These are phyloP conservation scores for Anthoscopus minutus DNA, from an alignment of 2,113 vertebrate genomes.

Conservation along the genomic window DNA sequence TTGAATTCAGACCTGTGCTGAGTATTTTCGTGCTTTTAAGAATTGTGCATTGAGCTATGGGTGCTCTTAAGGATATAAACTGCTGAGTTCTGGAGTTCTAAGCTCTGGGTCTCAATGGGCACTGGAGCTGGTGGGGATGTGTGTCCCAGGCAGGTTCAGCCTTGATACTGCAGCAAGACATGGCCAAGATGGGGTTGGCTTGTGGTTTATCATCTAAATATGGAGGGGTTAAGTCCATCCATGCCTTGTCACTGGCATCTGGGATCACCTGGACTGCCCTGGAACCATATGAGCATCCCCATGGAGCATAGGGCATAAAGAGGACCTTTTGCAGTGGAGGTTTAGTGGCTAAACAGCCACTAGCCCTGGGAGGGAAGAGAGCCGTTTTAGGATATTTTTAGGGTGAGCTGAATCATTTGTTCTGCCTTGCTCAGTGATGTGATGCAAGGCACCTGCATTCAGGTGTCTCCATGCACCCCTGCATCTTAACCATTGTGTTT, in stretches of 20 bases:
- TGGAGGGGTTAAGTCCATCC: accelerated
- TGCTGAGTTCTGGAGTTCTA: not conserved
- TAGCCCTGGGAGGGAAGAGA: not conserved
- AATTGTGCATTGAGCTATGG: not conserved
- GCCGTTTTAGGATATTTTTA: not conserved
- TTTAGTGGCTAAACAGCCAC: not conserved
- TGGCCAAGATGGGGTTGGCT: not conserved
- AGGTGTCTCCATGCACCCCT: not conserved
- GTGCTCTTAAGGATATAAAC: not conserved
- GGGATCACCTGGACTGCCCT: not conserved
- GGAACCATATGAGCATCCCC: not conserved
- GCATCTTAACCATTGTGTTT: not conserved
- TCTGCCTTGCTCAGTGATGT: not conserved
- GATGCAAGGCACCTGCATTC: not conserved
- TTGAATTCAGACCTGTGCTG: not conserved
- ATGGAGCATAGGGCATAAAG: no score
- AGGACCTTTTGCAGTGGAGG: not conserved
- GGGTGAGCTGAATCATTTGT: not conserved
- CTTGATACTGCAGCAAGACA: not conserved
- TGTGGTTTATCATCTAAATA: not conserved
- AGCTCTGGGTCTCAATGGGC: not conserved
- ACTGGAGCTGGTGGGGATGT: not conserved
- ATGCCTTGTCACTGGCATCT: not conserved
- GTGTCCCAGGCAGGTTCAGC: not conserved
- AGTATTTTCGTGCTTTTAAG: not conserved